Evolutionary conservation across 1,140 invertebrate genomes (phyloP).

Genomic region (Bemisia tabaci): DNA sequence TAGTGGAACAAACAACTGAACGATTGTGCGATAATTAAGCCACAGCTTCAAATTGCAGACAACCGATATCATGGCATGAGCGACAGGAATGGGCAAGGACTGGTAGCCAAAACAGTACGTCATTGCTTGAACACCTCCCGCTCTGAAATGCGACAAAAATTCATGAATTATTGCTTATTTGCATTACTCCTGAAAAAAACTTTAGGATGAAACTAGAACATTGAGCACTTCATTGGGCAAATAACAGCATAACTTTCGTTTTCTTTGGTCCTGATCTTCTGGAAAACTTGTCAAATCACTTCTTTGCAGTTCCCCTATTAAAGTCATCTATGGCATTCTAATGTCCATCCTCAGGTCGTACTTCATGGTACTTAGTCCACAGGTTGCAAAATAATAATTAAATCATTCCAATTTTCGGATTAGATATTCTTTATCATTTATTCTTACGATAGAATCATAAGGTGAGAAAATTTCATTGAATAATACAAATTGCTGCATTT

Average conservation of each 20-base stretch:
- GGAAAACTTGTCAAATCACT: too few species aligned
- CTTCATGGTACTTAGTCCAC: too few species aligned
- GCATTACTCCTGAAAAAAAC: not conserved
- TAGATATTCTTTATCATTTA: too few species aligned
- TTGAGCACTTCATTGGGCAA: not conserved
- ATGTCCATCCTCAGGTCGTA: too few species aligned
- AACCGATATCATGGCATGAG: slow-evolving; percentile 78
- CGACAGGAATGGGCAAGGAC: slow-evolving; percentile 65
- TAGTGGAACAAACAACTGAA: slow-evolving; percentile 74
- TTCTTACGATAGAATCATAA: too few species aligned
- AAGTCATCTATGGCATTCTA: too few species aligned
- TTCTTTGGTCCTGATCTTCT: too few species aligned
- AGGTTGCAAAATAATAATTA: too few species aligned
- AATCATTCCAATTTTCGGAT: too few species aligned
- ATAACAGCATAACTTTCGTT: not conserved
- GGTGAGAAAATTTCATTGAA: too few species aligned
- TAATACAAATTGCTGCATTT: too few species aligned
- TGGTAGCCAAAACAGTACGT: slow-evolving; percentile 65
- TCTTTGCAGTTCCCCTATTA: too few species aligned
- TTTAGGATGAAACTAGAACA: not conserved
- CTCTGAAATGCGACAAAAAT: slow-evolving; percentile 46
- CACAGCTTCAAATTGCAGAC: slow-evolving; percentile 88
- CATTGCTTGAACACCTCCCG: slow-evolving; percentile 73
- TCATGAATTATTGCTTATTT: not conserved
- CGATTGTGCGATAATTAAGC: slow-evolving; percentile 79